Percentiles rank a stretch among this genome's conserved stretches.
Conservation (phyloP, 2,888 invertebrate species). For the Diplolepis rosae region DNA sequence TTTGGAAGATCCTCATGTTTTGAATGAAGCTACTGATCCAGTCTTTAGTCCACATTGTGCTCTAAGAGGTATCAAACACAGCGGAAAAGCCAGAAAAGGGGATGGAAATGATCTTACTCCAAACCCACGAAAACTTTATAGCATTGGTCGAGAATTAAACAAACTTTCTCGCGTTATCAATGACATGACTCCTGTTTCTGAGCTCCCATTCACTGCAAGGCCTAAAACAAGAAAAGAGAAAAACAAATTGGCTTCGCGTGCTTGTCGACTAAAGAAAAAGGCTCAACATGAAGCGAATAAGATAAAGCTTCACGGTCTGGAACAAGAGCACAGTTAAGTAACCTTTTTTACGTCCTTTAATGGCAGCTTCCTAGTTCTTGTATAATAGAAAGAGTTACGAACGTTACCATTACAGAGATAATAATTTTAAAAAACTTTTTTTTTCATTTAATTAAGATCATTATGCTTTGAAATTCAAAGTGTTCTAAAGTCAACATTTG, state of each 20-base stretch:
- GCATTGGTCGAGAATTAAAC: conserved; percentile 93
- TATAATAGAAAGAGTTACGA: too few species aligned
- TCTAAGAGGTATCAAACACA: conserved; percentile 91
- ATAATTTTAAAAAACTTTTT: too few species aligned
- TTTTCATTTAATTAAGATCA: too few species aligned
- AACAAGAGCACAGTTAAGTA: conserved; percentile 90
- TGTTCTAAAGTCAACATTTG: too few species aligned
- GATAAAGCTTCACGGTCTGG: conserved; percentile 93
- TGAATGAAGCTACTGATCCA: conserved; percentile 94
- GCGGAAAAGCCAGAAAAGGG: conserved; percentile 94
- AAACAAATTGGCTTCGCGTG: conserved; percentile 97
- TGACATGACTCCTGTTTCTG: conserved; percentile 96
- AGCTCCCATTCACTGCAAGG: conserved; percentile 90
- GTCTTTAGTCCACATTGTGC: conserved; percentile 96
- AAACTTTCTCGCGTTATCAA: conserved; percentile 93
- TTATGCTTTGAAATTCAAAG: too few species aligned
- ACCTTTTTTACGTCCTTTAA: conserved; percentile 29
- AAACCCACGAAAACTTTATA: conserved; percentile 91
- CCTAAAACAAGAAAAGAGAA: conserved; percentile 98
- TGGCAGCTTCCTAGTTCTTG: too few species aligned
- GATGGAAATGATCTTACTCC: conserved; percentile 98
- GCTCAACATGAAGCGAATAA: conserved; percentile 99
- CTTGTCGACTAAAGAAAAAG: conserved; percentile 97
- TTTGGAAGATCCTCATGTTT: conserved; percentile 92
- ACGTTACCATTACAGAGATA: too few species aligned